These are phyloP conservation scores for Hypsibius dujardini DNA, from an alignment of 1,140 invertebrate species.

Conservation along the genomic window DNA sequence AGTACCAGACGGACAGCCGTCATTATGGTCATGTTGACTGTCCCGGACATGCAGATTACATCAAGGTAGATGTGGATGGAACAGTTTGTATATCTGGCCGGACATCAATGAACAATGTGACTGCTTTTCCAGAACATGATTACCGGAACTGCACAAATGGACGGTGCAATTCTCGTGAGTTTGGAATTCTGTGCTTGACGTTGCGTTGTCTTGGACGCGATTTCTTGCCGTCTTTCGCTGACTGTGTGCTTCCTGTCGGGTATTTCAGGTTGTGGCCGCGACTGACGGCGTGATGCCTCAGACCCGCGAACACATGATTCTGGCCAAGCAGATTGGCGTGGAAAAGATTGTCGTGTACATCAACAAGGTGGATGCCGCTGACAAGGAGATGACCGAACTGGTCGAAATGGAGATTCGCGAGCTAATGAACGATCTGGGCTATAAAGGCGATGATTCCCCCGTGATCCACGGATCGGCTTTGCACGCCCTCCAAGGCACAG, in stretches of 20 bases:
- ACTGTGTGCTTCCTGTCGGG: too few relatives aligned
- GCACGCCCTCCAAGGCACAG: conserved; percentile 59
- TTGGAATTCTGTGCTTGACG: neutral
- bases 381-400: conserved; percentile 78
- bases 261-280: conserved; percentile 56
- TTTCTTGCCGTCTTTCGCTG: too few relatives aligned
- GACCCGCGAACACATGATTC: conserved; percentile 53
- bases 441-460: conserved; percentile 47
- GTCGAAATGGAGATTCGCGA: conserved; percentile 93
- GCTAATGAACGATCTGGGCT: conserved; percentile 65
- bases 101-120: too few relatives aligned
- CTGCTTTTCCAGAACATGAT: conserved; percentile 52
- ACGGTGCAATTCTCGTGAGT: conserved; percentile 58
- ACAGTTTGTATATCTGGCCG: too few relatives aligned
- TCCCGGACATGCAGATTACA: conserved; percentile 78
- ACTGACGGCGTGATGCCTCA: conserved; percentile 92
- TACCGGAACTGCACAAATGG: conserved; percentile 89
- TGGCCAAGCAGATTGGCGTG: conserved; percentile 62
- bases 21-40: conserved; percentile 92
- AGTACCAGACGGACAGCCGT: conserved; percentile 62
- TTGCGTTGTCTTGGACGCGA: too few relatives aligned
- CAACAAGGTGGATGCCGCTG: conserved; percentile 84
- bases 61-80: conserved; percentile 36
- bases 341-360: conserved; percentile 43
- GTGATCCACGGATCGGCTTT: conserved; percentile 72